These are phyloP conservation scores for Lontra canadensis DNA, from an alignment of 2,113 vertebrate genomes.

Conservation along the genomic window DNA sequence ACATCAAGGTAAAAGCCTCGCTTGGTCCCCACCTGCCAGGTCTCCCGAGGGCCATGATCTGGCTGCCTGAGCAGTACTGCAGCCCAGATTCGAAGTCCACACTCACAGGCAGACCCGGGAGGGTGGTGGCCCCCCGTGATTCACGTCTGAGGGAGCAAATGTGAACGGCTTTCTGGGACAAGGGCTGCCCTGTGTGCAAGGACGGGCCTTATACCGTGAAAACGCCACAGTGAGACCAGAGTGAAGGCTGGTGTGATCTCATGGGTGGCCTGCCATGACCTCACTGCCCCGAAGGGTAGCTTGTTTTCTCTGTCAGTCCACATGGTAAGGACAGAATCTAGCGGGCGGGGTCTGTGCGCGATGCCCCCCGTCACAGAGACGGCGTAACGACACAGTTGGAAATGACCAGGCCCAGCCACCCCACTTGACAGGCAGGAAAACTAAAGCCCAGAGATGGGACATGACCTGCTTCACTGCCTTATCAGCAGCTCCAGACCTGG, in stretches of 20 bases:
- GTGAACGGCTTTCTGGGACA: no score
- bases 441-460: background rate
- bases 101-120: background rate
- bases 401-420: background rate
- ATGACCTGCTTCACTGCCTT: background rate
- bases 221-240: background rate
- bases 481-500: background rate
- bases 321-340: background rate
- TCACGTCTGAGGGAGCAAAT: background rate
- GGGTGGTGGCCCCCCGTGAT: background rate
- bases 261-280: background rate
- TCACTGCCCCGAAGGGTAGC: background rate
- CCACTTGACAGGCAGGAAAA: background rate
- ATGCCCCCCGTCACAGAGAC: background rate
- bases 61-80: background rate
- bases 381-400: background rate
- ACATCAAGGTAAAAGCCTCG: background rate
- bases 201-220: background rate
- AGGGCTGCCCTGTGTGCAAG: background rate
- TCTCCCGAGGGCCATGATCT: background rate
- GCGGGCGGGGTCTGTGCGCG: background rate
- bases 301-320: background rate
- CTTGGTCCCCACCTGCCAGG: background rate
- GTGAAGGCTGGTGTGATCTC: background rate
- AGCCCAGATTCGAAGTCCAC: background rate